Evolutionary conservation across 2,888 invertebrate species (phyloP).

Genomic region (Euplexia lucipara): DNA sequence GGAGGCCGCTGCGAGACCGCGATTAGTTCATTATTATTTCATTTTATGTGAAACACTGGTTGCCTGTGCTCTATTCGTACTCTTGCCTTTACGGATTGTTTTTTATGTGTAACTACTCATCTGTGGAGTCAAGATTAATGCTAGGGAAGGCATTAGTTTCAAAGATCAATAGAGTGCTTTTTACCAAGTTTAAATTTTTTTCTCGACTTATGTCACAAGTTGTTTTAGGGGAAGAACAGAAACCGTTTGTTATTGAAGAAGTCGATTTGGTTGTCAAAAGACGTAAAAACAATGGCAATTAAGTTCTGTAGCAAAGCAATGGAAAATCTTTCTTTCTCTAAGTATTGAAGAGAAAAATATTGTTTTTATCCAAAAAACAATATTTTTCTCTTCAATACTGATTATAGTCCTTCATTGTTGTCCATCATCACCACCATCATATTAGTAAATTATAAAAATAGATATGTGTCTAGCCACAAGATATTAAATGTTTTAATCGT

Average conservation of each 20-base stretch:
- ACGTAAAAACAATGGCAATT: neutral
- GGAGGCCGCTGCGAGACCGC: constrained; percentile 72
- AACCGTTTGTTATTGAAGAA: neutral
- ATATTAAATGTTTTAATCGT: neutral
- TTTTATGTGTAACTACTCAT: constrained; percentile 14
- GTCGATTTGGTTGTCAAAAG: neutral
- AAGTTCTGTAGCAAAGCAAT: neutral
- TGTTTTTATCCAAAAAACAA: no score
- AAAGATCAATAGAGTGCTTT: neutral
- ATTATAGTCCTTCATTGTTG: no score
- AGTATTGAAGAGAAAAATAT: no score
- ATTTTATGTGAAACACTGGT: constrained; percentile 82
- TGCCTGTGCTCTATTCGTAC: constrained; percentile 62
- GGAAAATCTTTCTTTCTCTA: no score
- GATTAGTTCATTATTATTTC: constrained; percentile 89
- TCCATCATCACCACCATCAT: no score
- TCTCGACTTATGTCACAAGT: neutral
- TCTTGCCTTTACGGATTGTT: constrained; percentile 38
- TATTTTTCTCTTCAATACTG: neutral
- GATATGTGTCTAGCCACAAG: no score
- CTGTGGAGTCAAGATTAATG: neutral
- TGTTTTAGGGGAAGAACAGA: neutral
- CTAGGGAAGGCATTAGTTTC: neutral
- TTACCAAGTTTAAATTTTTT: neutral
- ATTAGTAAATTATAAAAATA: no score